Evolutionary conservation across 2,113 vertebrate genomes (phyloP), one percentile per base, ranked within the genome.

Genomic region (Arenaria interpres): DNA sequence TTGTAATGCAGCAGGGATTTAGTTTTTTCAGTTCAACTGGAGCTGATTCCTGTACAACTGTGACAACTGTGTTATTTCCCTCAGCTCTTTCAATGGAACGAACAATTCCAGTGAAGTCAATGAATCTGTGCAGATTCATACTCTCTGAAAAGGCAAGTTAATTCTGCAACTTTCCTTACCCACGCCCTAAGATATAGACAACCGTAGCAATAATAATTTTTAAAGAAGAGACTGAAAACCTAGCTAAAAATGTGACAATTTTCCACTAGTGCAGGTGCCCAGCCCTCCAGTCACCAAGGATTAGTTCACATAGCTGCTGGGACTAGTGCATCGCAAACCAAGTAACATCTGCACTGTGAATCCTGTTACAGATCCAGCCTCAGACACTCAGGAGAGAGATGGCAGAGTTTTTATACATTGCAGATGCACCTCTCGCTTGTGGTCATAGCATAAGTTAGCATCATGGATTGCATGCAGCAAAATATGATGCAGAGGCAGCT

Each of bases 291-390:
- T 43, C 0, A 0, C 28, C 19, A 35, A 51, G 21, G 27, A 16
- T 8, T 2, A 1, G 12, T 30, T 91, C 27, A 27, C 1, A 1
- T 4, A 84, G 39, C 45, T 84, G 56, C 56, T 39, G 51, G 20
- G 2, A 0, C 9, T 14, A 15, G 17, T 9, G 12, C 50, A n/a
- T 71, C 1, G 0, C 37, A 25, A n/a, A 39, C 25, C 5, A 1
- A 51, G 21, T 27, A 41, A 35, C 2, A 1, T 21, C 81, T 78
- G 50, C 23, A 32, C 53, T 59, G 32, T 1, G 4, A 88, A 14
- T 8, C 14, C 11, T 59, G 45, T 13, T 66, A 6, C 23, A 39
- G 12, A 59, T 20, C 27, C 14, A 74, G 15, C 39, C 48, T 69
- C 30, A 80, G 24, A 59, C 51, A 39, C 25, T 28, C 37, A 35